phyloP scores from a whole-genome alignment of 2,888 invertebrate genomes.

The Amblyteles armatorius region DNA sequence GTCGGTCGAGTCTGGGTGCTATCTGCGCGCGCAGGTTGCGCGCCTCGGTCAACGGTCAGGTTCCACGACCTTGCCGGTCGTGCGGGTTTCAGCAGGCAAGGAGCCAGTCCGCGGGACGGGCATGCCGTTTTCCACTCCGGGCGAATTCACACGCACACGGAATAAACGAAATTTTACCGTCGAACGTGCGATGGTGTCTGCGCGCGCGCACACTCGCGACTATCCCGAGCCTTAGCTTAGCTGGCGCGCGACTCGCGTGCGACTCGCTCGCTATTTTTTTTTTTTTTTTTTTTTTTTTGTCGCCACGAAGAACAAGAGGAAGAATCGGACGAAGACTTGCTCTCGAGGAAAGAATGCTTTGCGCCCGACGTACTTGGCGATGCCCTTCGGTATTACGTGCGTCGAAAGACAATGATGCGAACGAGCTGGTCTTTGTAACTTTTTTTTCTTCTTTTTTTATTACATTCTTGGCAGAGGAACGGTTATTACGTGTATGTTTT shows the following conservation, averaged over 20 bases:
- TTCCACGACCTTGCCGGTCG: constrained; percentile 81
- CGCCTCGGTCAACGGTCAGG: constrained; percentile 73
- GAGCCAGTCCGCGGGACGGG: constrained; percentile 63
- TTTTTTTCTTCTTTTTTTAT: background rate
- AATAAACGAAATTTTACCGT: background rate
- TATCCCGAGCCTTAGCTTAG: background rate
- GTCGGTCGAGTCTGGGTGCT: background rate
- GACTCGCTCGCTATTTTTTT: background rate
- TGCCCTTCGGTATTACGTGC: constrained; percentile 15
- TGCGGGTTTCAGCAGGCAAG: constrained; percentile 79
- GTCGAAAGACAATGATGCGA: constrained; percentile 31
- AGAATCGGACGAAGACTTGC: constrained; percentile 14
- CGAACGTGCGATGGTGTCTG: background rate
- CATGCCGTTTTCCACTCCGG: constrained; percentile 60
- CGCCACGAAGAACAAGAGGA: background rate
- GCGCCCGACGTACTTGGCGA: background rate
- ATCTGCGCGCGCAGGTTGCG: constrained; percentile 41
- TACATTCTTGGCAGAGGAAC: background rate
- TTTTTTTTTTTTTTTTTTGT: background rate
- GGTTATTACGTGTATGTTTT: background rate
- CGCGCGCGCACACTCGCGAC: background rate
- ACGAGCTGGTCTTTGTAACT: constrained; percentile 15
- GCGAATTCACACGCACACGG: background rate
- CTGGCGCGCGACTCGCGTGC: constrained; percentile 15
- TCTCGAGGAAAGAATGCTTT: constrained; percentile 27